These are phyloP conservation scores for Idaea aversata DNA, from an alignment of 2,888 invertebrate genomes.

Conservation along the genomic window DNA sequence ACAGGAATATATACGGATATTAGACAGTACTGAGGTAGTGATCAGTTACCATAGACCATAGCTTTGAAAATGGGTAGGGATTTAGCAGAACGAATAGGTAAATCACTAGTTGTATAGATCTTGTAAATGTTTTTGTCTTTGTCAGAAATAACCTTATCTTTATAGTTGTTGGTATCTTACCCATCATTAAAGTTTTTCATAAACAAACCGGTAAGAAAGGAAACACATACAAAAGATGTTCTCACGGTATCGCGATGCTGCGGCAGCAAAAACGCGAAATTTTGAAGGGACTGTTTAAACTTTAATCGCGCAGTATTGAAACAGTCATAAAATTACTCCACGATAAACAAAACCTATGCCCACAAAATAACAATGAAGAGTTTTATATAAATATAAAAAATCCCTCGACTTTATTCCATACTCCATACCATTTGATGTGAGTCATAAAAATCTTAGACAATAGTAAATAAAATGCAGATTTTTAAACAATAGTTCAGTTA, in stretches of 20 bases:
- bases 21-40: too few relatives aligned
- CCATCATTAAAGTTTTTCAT: neutral
- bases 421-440: neutral
- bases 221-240: neutral
- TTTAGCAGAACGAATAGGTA: too few relatives aligned
- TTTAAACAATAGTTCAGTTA: neutral
- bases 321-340: neutral
- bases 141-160: neutral
- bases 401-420: neutral
- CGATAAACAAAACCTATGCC: neutral
- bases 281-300: neutral
- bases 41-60: too few relatives aligned
- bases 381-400: neutral
- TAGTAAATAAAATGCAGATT: neutral
- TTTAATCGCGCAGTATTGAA: neutral
- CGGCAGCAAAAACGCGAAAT: neutral
- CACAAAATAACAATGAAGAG: constrained; percentile 1
- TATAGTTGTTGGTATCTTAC: neutral
- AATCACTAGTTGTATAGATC: too few relatives aligned
- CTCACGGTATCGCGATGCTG: neutral
- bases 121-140: neutral
- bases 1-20: too few relatives aligned
- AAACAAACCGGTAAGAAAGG: neutral
- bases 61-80: too few relatives aligned
- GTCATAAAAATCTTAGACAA: neutral